phyloP scores from a whole-genome alignment of 2,888 invertebrate genomes.

The Cheilosia vernalis region DNA sequence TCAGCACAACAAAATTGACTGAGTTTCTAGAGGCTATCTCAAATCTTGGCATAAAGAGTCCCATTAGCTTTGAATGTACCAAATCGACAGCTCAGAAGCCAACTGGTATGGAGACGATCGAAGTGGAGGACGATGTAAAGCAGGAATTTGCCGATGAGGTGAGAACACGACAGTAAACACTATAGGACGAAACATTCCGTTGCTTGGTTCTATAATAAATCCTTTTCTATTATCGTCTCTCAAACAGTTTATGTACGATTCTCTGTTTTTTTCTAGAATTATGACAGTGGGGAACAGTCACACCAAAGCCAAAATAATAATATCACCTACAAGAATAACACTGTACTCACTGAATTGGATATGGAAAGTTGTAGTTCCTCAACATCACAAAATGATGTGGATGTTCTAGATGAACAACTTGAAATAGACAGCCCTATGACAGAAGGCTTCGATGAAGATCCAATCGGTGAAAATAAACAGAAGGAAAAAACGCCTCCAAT shows the following conservation, averaged over 20 bases:
- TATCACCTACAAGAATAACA: not conserved
- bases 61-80: slow-evolving; percentile 81
- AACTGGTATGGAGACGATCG: slow-evolving; percentile 75
- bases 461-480: slow-evolving; percentile 5
- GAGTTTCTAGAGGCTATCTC: slow-evolving; percentile 82
- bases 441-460: not conserved
- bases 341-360: not conserved
- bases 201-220: too few relatives aligned
- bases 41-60: slow-evolving; percentile 81
- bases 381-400: slow-evolving; percentile 71
- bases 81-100: not conserved
- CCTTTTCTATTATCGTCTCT: too few relatives aligned
- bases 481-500: not conserved
- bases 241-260: too few relatives aligned
- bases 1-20: slow-evolving; percentile 79
- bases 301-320: too few relatives aligned
- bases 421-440: slow-evolving; percentile 75
- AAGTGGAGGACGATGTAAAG: slow-evolving; percentile 76
- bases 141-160: slow-evolving; percentile 25
- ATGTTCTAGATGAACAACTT: slow-evolving; percentile 75
- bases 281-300: too few relatives aligned
- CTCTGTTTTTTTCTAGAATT: too few relatives aligned
- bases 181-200: too few relatives aligned
- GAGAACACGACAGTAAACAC: not conserved
- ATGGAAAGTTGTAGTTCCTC: slow-evolving; percentile 74